Base-by-base conservation (phyloP, 2,797 vertebrate genomes). In the Chaetodon trifasciatus region DNA sequence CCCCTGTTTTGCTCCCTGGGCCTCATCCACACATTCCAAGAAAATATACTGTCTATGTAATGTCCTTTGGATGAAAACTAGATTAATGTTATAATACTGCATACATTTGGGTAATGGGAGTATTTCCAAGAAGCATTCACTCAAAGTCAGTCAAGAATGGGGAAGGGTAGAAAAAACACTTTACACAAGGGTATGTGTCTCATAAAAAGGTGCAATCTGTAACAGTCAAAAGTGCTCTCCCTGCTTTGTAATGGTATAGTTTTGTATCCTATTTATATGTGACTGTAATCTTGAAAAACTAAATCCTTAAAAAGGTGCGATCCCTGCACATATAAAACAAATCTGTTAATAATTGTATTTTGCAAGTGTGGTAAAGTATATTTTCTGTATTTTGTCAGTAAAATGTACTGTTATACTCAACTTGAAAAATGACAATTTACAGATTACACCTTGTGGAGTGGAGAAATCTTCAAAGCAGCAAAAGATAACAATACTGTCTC, bases 171-270 rank as follows among this genome's bases (percentile, higher is more conserved):
- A 84, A 92, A 91, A 92, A 90, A 90, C 76, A 89, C 49, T 83
- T 88, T 74, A 84, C 86, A 88, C 76, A 89, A 81, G 86, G 85
- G 74, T 86, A 72, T 53, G 86, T 89, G 89, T 91, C 76, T 92
- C 86, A 81, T 80, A 92, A 90, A 90, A 93, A 94, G 92, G 92
- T 94, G 91, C 91, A 93, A 95, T 95, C 93, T 94, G 93, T 94
- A 95, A 95, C 92, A 94, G 93, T 94, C 93, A 89, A 89, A 94
- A 91, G 92, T 94, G 89, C 88, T 91, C 71, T 93, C 90, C 92
- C 93, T 93, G 92, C 90, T 89, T 77, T 82, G 82, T 86, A 71
- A 88, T 83, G 80, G 76, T 86, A 69, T 52, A 23, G 68, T 71
- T 84, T 87, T 84, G 55, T 83, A 78, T 81, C 71, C 76, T 76